Evolutionary conservation across 2,113 vertebrate species (phyloP).

Genomic region (Cepphus grylle): DNA sequence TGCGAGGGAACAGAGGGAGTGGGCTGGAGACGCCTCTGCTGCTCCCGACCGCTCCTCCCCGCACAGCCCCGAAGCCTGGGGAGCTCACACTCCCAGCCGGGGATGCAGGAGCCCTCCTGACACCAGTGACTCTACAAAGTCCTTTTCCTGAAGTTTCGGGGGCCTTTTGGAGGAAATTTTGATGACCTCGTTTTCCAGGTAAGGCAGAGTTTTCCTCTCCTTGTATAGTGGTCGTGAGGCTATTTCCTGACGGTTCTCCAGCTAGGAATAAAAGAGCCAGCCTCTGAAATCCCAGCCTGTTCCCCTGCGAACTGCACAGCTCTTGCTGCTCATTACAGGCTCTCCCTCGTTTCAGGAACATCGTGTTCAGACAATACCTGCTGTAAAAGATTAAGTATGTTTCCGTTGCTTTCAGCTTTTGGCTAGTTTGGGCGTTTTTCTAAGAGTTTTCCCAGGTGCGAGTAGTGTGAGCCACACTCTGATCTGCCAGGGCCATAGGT

Average conservation of each 20-base stretch:
- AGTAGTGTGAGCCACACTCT: neutral
- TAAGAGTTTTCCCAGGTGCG: neutral
- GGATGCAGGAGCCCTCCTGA: conserved; percentile 24
- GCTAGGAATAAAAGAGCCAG: neutral
- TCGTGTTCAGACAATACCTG: neutral
- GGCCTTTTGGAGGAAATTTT: neutral
- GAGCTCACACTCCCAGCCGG: neutral
- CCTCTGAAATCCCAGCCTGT: neutral
- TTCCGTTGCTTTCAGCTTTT: neutral
- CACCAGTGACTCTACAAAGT: neutral
- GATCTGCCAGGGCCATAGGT: neutral
- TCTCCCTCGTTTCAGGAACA: neutral
- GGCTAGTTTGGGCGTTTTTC: neutral
- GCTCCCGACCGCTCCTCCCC: neutral
- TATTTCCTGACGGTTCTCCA: rapidly evolving
- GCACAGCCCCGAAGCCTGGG: neutral
- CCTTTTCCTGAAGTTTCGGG: neutral
- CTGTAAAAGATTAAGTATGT: neutral
- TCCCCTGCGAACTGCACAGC: neutral
- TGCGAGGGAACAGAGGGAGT: neutral
- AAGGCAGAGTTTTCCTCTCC: neutral
- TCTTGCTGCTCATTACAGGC: rapidly evolving
- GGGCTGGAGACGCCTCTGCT: neutral
- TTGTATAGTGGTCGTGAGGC: rapidly evolving
- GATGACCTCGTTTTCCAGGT: conserved; percentile 50